These are phyloP conservation scores for Cassiopea xamachana DNA, from an alignment of 30 jellyfish, hydroid and myxozoan species.

Conservation along the genomic window DNA sequence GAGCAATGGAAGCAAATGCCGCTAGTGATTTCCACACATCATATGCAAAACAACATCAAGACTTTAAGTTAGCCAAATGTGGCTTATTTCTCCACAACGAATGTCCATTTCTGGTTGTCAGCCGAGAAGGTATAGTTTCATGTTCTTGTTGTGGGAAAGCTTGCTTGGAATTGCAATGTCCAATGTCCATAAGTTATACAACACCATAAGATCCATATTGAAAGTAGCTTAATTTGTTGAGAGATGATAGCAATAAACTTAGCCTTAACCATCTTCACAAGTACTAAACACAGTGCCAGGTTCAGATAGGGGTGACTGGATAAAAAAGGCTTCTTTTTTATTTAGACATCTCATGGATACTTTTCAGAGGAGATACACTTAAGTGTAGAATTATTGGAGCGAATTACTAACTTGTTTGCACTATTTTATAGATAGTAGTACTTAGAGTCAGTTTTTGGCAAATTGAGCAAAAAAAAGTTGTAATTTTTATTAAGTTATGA, in stretches of 20 bases:
- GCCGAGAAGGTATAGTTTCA: conserved; percentile 54
- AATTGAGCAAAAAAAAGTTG: neutral
- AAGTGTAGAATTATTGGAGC: neutral
- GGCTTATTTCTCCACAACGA: conserved; percentile 25
- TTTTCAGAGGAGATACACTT: conserved; percentile 20
- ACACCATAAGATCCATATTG: conserved; percentile 8
- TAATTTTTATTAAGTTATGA: no score
- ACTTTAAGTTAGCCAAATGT: neutral
- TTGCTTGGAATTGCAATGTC: conserved; percentile 72
- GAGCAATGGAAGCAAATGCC: no score
- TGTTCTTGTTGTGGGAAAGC: conserved; percentile 27
- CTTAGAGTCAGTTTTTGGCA: neutral
- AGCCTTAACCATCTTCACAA: conserved; percentile 4
- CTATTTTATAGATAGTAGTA: conserved; percentile 11
- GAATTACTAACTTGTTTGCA: neutral
- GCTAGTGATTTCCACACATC: no score
- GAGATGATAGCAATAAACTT: neutral
- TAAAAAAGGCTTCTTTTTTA: conserved; percentile 54
- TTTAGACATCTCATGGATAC: conserved; percentile 37
- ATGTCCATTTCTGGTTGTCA: conserved; percentile 56
- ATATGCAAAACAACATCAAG: neutral
- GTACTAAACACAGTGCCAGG: conserved; percentile 68
- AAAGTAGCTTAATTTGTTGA: neutral
- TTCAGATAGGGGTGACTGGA: conserved; percentile 54
- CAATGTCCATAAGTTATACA: conserved; percentile 2